Conservation (phyloP, 2,113 vertebrate genomes). For the Thomomys bottae region DNA sequence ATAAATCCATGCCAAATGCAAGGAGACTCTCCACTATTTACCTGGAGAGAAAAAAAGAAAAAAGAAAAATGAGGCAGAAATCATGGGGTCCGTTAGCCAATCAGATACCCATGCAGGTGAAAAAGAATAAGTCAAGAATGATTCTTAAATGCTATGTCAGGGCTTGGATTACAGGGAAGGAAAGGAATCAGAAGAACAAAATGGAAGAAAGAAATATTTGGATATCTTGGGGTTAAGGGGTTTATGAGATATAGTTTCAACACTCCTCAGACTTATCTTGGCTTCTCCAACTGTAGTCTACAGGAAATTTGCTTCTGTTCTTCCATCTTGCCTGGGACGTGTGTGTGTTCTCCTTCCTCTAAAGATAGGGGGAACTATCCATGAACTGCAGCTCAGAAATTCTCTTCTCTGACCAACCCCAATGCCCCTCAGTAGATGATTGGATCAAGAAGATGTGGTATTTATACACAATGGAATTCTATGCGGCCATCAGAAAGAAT, state of each 20-base stretch:
- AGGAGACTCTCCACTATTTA: neutral
- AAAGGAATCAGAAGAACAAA: neutral
- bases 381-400: neutral
- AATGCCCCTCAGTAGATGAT: too few relatives aligned
- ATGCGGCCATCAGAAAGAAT: too few relatives aligned
- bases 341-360: neutral
- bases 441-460: too few relatives aligned
- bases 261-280: neutral
- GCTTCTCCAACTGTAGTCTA: neutral
- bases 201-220: neutral
- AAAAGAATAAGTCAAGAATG: neutral
- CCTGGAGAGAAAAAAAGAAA: neutral
- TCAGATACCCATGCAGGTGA: neutral
- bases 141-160: neutral
- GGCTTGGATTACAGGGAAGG: fast-evolving
- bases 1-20: neutral
- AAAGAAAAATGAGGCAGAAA: neutral
- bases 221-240: neutral
- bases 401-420: neutral
- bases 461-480: too few relatives aligned
- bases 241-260: neutral
- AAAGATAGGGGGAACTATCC: neutral
- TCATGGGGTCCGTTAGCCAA: neutral
- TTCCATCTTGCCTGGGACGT: neutral
- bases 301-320: fast-evolving